These are phyloP conservation scores for Ceyx melanurus DNA, from an alignment of 2,113 vertebrate genomes.

Conservation along the genomic window DNA sequence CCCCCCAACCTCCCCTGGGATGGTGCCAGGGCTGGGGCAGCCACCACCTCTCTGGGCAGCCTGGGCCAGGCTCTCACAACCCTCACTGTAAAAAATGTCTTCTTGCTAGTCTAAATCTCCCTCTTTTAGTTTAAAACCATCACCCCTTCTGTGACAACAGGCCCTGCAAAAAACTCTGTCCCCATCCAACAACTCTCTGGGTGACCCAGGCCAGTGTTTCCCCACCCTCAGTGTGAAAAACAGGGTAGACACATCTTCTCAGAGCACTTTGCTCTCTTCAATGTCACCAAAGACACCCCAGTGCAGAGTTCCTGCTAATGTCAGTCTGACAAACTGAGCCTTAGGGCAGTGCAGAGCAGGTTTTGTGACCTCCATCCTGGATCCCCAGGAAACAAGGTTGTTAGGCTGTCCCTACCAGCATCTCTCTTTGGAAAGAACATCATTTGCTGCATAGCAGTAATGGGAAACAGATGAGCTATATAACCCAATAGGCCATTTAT, in stretches of 20 bases:
- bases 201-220: neutral
- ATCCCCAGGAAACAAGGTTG: neutral
- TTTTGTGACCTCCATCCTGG: neutral
- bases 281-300: neutral
- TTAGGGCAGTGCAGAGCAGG: neutral
- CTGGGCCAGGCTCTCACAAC: neutral
- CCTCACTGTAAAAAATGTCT: neutral
- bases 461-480: slow-evolving; percentile 61
- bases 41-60: neutral
- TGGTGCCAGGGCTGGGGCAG: neutral
- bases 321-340: neutral
- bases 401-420: neutral
- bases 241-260: neutral
- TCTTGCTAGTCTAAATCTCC: no score
- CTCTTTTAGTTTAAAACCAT: no score
- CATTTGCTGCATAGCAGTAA: slow-evolving; percentile 37
- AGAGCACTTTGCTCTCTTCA: neutral
- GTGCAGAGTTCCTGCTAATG: neutral
- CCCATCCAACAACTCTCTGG: neutral
- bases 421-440: neutral
- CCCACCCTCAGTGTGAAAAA: neutral
- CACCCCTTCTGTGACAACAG: no score
- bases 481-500: slow-evolving; percentile 46
- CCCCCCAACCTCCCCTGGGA: neutral
- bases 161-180: no score